Evolutionary conservation across 2,888 invertebrate genomes (phyloP), one percentile per base, ranked within the genome.

Genomic region (Agrotis puta): DNA sequence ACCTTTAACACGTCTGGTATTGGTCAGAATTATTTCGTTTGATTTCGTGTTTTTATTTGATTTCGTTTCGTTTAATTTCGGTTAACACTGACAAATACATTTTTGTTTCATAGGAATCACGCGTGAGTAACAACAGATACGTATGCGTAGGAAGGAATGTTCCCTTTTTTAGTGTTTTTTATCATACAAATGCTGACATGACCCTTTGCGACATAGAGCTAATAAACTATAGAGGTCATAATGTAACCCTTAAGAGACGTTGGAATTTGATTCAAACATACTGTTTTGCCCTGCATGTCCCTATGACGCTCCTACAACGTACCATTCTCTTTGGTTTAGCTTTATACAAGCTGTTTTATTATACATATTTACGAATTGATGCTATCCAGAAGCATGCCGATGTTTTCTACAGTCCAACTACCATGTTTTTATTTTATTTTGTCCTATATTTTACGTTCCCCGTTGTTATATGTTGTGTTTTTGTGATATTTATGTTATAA

Each of bases 81-180:
- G 88, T 90, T 89, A 83, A 91, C 84, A 93, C 91, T 95, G 94
- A 95, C 89, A 89, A 85, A 84, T 85, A 73, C 57, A 88, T 93
- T 91, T 96, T 95, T 96, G 94, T 94, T 94, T 95, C 95, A 94
- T 96, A 96, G 96, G 96, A 96, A 96, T 94, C 96, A 96, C 94
- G 96, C 96, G 96, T 96, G 94, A 96, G 96, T 96, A 91, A 91
- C 88, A 87, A 77, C 82, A 87, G 85, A 90, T 89, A 91, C 88
- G 94, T 94, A 94, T 93, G 92, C 92, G 88, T 89, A 88, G 88
- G 87, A 90, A 86, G 88, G 90, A 93, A 92, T 94, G 92, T 90
- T 84, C 89, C 94, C 94, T 89, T 91, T 79, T 89, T 89, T 92
- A 93, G 92, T 90, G 89, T 89, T 92, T 88, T 89, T 87, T 85